Evolutionary conservation across 2,113 vertebrate species (phyloP), one percentile per base, ranked within the genome.

Genomic region (Alosa alosa): DNA sequence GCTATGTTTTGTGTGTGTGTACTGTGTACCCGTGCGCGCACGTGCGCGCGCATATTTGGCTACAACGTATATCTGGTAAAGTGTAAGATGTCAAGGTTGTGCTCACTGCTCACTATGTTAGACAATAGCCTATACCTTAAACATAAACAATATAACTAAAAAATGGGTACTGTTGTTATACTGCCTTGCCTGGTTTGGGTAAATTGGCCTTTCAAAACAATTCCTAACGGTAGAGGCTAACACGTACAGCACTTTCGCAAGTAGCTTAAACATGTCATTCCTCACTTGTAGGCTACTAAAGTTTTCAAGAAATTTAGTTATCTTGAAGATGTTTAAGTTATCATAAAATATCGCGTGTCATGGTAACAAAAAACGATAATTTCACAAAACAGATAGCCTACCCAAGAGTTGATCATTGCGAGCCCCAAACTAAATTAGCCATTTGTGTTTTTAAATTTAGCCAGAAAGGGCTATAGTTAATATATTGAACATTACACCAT

Each of bases 11-110:
- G 68, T 84, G 68, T 64, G 57, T 22, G 57, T 15, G 52, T 22
- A 20, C n/a, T 86, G 52, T 39, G 78, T n/a, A 45, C 36, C 47
- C 39, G 86, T 31, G 55, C 52, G 88, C 68, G 81, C 45, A 44
- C 22, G 39, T 46, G 41, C 46, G 47, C 17, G 41, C 68, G 44
- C 81, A 82, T 46, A 13, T 13, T 18, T 13, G 11, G 50, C 6
- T 82, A 72, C 46, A 84, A 31, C 64, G 9, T 36, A 25, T 72
- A 25, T 36, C 64, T 72, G 31, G 25, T 72, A 7, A 36, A 8
- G 57, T 7, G 3, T 64, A 64, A 64, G 20, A 9, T 15, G 64
- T 72, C 64, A 72, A 36, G 8, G 64, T 25, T 68, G 25, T 31
- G 25, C 64, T 13, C 60, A 7, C 6, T 64, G 60, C n/a, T 8